Evolutionary conservation across 2,797 vertebrate genomes (phyloP).

Genomic region (Xenops minutus): DNA sequence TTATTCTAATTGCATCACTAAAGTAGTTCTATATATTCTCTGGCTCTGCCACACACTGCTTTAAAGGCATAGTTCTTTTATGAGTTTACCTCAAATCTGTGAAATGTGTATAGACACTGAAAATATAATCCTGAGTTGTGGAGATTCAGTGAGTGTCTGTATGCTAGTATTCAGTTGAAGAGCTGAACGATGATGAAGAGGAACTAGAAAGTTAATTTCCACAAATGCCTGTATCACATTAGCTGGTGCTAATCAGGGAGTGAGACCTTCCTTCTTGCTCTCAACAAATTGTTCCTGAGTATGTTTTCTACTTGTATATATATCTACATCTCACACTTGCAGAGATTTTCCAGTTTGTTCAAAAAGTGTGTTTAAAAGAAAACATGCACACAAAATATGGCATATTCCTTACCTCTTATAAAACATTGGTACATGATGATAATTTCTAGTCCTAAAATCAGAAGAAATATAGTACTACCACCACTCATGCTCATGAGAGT

Average conservation of each 20-base stretch:
- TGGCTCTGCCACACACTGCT: background rate
- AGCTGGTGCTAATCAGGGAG: background rate
- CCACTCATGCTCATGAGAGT: background rate
- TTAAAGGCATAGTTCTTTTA: background rate
- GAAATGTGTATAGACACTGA: background rate
- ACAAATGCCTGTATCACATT: background rate
- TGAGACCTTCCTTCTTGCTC: background rate
- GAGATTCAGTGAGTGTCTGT: background rate
- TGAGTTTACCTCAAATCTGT: background rate
- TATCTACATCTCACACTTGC: background rate
- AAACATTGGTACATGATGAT: background rate
- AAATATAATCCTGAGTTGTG: background rate
- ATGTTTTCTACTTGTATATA: background rate
- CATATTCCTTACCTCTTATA: background rate
- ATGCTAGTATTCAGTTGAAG: background rate
- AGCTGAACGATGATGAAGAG: background rate
- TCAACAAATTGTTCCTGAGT: background rate
- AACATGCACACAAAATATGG: background rate
- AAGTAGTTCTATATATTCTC: background rate
- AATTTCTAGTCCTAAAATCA: constrained; percentile 17
- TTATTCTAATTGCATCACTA: background rate
- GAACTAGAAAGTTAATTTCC: background rate
- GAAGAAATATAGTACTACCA: background rate
- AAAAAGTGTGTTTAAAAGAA: background rate
- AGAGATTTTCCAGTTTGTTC: background rate